Evolutionary conservation across 1,140 invertebrate species (phyloP), one percentile per base, ranked within the genome.

Genomic region (Tribolium madens): DNA sequence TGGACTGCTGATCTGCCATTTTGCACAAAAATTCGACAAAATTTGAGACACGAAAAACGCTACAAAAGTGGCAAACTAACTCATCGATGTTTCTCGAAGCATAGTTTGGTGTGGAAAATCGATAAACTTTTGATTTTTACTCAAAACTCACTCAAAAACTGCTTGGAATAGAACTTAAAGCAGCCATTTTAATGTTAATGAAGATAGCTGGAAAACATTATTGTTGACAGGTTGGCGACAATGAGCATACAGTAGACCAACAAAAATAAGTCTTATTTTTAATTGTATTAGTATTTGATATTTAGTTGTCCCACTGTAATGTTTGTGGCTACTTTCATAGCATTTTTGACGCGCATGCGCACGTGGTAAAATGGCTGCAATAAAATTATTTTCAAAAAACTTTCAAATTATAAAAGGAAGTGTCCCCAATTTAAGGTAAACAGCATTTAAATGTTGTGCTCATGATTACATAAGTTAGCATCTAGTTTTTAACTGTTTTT

Each of bases 1-100:
- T 82, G 47, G 79, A 52, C 47, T 80, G 76, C 47, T 80, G 76
- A 82, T 82, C 80, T 76, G 76, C 80, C 73, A 80, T 75, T 77
- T 80, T 76, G 77, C 81, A 26, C 21, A 26, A 26, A 26, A 26
- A 26, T 3, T 26, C 21, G 21, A 26, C 82, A 80, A 81, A 81
- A 81, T 82, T 83, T 82, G 2, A 42, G 42, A 68, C 64, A 46
- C 64, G 0, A 1, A 21, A 15, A 52, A 5, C 53, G 21, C 18
- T 7, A 21, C 53, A 31, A 15, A 26, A 5, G 17, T 0, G 15
- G 3, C 18, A 6, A 1, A 60, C 53, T 60, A 60, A 31, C 18
- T 57, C 15, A 57, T 57, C 52, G 52, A 57, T 21, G 15, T 26
- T 18, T 57, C 26, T 10, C 15, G 9, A 13, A 60, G 18, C 53